phyloP scores from a whole-genome alignment of 2,888 invertebrate genomes.

The Pterobdella sp. region DNA sequence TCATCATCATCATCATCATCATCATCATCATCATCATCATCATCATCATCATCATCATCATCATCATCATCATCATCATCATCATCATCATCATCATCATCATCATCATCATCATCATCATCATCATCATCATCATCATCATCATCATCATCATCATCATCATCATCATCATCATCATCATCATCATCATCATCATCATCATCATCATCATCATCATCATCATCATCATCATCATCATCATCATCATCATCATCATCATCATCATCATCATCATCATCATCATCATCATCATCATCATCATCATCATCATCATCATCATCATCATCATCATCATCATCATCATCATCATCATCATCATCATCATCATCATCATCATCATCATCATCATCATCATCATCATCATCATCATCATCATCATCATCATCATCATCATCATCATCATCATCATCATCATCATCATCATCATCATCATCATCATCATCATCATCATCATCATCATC shows the following conservation, averaged over 20 bases:
- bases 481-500: conserved; percentile 26
- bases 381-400: conserved; percentile 24
- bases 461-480: conserved; percentile 26
- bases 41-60: conserved; percentile 26
- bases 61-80: conserved; percentile 26
- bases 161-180: conserved; percentile 21
- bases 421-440: conserved; percentile 23
- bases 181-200: conserved; percentile 19
- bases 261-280: conserved; percentile 12
- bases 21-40: conserved; percentile 23
- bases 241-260: conserved; percentile 24
- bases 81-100: conserved; percentile 17
- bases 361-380: conserved; percentile 26
- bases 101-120: conserved; percentile 1
- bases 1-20: conserved; percentile 27
- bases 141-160: conserved; percentile 15
- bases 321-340: conserved; percentile 20
- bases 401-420: conserved; percentile 23
- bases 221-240: conserved; percentile 17
- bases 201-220: background rate
- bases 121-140: conserved; percentile 14
- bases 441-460: conserved; percentile 27
- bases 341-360: conserved; percentile 24
- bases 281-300: conserved; percentile 23
- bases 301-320: conserved; percentile 24